phyloP scores from a whole-genome alignment of 2,113 vertebrate species.

The Aythya baeri region DNA sequence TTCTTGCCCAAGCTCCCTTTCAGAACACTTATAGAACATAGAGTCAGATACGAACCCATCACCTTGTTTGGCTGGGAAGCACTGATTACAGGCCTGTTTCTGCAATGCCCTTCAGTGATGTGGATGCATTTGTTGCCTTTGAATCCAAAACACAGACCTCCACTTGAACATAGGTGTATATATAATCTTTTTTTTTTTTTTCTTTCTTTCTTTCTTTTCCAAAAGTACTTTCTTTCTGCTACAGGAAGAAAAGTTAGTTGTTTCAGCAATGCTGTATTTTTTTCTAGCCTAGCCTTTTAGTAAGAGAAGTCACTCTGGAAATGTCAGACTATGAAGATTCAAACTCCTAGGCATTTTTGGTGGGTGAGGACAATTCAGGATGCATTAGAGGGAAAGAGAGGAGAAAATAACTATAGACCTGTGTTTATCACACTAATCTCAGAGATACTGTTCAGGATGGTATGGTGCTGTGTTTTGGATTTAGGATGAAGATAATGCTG shows the following conservation, averaged over 20 bases:
- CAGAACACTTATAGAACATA: not conserved
- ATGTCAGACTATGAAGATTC: not conserved
- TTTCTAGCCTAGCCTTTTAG: not conserved
- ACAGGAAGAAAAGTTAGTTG: not conserved
- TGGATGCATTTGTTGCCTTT: not conserved
- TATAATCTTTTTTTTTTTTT: not conserved
- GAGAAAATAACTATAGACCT: not conserved
- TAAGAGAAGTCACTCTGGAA: not conserved
- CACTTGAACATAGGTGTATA: not conserved
- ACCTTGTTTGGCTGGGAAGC: not conserved
- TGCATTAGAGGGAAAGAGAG: not conserved
- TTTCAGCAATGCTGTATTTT: not conserved
- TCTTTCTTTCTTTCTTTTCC: not conserved
- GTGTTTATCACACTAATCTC: accelerated
- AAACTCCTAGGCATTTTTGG: not conserved
- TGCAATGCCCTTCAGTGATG: accelerated
- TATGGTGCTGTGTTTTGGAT: too few species aligned
- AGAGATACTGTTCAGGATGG: not conserved
- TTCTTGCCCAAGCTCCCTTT: not conserved
- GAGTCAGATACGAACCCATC: not conserved
- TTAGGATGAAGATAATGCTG: too few species aligned
- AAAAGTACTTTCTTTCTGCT: not conserved
- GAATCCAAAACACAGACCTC: not conserved
- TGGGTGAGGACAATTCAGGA: not conserved
- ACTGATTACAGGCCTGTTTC: not conserved